Base-by-base conservation (phyloP, 1,140 invertebrate species). In the Aphelinus certus region DNA sequence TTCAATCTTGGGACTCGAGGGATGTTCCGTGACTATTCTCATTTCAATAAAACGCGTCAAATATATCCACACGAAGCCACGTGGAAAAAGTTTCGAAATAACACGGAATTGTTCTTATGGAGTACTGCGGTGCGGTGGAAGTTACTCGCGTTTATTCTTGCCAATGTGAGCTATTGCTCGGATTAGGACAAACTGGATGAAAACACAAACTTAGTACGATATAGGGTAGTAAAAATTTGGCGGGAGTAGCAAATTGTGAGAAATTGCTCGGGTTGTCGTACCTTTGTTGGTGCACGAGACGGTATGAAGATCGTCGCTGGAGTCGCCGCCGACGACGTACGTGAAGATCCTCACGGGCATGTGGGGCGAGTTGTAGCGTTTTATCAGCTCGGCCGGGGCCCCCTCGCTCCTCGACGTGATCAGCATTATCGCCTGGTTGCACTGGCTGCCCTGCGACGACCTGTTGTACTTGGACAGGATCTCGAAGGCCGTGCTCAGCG, bases 221-320 rank as follows among this genome's bases (percentile, higher is more conserved):
- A 26, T 26, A 26, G 26, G 26, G 26, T 26, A 26, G 26, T 26
- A 26, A 26, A 26, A 26, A 26, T 26, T 26, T 26, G 26, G 26
- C 26, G 26, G 26, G 26, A 26, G 26, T 26, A 26, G 26, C 26
- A 26, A 26, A 26, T 26, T 26, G 26, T 26, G 26, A 26, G 26
- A 26, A 26, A 26, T 26, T 26, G 26, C 26, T 26, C 26, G 26
- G 26, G 26, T 26, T 26, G 57, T 51, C 47, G n/a, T 87, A 95
- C 97, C 98, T 93, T 98, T 98, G 88, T 99, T 99, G 42, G 91
- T 92, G 89, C 98, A 99, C 7, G 98, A 97, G 92, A 99, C 98
- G 88, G 94, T 95, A 76, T 94, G 92, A 79, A 99, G 93, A 83
- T 97, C 94, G 58, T 91, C 89, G 64, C 92, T 93, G 81, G 96